Evolutionary conservation across 2,888 invertebrate species (phyloP).

Genomic region (Phaonia tiefii): DNA sequence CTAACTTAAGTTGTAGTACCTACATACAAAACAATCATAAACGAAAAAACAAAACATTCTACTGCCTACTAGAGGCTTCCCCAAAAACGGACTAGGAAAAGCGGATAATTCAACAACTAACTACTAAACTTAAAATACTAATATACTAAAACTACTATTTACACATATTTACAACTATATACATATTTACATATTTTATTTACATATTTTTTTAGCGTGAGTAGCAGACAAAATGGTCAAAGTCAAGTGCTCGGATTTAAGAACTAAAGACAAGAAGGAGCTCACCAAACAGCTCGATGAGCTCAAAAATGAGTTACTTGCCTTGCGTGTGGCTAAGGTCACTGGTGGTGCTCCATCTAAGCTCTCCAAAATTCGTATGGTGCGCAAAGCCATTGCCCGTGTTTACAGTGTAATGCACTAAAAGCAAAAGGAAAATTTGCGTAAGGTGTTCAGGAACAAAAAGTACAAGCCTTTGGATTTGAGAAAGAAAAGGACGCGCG

Average conservation of each 20-base stretch:
- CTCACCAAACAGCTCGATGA: conserved; percentile 98
- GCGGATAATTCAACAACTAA: too few species aligned
- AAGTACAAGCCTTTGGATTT: conserved; percentile 98
- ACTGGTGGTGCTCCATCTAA: conserved; percentile 99
- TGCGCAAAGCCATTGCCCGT: conserved; percentile 98
- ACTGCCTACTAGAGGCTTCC: too few species aligned
- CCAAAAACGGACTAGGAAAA: too few species aligned
- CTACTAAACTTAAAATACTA: too few species aligned
- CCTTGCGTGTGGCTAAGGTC: conserved; percentile 96
- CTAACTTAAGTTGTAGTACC: too few species aligned
- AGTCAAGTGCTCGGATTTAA: conserved; percentile 97
- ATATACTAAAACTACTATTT: too few species aligned
- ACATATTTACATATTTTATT: too few species aligned
- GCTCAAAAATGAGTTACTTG: conserved; percentile 97
- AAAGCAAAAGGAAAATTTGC: conserved; percentile 98
- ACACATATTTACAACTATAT: too few species aligned
- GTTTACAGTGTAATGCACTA: conserved; percentile 99
- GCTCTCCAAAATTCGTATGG: conserved; percentile 98
- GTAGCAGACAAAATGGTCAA: conserved; percentile 84
- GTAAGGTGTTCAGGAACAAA: conserved; percentile 96
- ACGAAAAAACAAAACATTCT: too few species aligned
- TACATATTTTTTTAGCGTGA: conserved; percentile 75
- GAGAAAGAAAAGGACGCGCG: conserved; percentile 97
- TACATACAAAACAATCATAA: too few species aligned
- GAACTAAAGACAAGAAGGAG: conserved; percentile 98